Evolutionary conservation across 2,888 invertebrate genomes (phyloP).

Genomic region (Agrochola lota): DNA sequence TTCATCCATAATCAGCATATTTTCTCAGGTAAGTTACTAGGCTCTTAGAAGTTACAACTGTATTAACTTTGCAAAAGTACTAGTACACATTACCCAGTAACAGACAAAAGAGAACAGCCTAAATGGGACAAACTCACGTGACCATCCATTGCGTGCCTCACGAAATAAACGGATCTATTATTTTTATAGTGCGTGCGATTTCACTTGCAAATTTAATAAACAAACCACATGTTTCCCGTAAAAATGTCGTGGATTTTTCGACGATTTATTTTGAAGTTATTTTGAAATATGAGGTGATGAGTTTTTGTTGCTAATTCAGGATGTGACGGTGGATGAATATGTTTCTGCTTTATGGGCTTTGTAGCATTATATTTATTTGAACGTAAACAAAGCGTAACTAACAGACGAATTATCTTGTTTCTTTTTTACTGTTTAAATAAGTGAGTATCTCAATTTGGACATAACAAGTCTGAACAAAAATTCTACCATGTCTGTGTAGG

Average conservation of each 20-base stretch:
- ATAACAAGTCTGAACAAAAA: no score
- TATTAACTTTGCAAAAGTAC: not conserved
- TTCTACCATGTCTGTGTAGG: no score
- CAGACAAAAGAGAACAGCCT: constrained; percentile 32
- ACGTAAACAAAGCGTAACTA: not conserved
- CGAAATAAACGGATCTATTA: constrained; percentile 70
- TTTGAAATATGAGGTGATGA: constrained; percentile 31
- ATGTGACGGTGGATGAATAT: no score
- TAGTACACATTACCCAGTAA: constrained; percentile 30
- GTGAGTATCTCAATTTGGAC: no score
- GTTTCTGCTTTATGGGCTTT: not conserved
- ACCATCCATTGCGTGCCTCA: constrained; percentile 68
- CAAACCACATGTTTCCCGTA: constrained; percentile 15
- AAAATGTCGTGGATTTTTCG: constrained; percentile 32
- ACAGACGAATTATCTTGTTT: no score
- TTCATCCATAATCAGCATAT: not conserved
- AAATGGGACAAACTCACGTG: constrained; percentile 46
- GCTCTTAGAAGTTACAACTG: not conserved
- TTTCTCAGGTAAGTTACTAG: not conserved
- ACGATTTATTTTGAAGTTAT: constrained; percentile 12
- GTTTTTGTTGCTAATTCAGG: not conserved
- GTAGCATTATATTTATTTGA: not conserved
- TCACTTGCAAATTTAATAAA: constrained; percentile 66
- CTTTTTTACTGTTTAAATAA: no score
- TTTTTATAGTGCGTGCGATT: constrained; percentile 63